Base-by-base conservation (phyloP, 2,888 invertebrate species). In the Mantis religiosa region DNA sequence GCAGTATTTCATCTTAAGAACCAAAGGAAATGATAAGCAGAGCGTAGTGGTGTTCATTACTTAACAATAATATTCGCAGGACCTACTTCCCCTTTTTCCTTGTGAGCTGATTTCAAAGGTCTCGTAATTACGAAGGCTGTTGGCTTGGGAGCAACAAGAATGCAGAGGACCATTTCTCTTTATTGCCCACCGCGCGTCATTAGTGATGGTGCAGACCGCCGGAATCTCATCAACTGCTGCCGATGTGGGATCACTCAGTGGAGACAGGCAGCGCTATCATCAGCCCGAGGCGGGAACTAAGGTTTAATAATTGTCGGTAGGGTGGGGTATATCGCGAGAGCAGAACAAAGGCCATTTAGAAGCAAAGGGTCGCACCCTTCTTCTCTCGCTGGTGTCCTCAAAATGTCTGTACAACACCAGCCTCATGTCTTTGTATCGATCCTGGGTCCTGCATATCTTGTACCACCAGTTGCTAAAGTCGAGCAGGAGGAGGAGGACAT, bases 171-270 rank as follows among this genome's bases (percentile, higher is more conserved):
- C 88, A 88, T 88, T 88, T 84, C 84, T 84, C 84, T 88, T 88
- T 88, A 88, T 88, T 88, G 88, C 88, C 87, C 84, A 47, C 87
- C 84, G 87, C 85, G 83, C 81, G 89, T 89, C 89, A 88, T 89
- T 89, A 89, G 88, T 28, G 89, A 83, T n/a, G 83, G 86, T 82
- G 82, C 82, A 87, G 54, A 87, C 88, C 89, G 85, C 87, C 71
- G 89, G 89, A 88, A 89, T 89, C 89, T 89, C 89, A 89, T 89
- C 89, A 89, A 88, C 28, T 14, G 81, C 30, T 88, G 84, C 83
- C 88, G 88, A 28, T 81, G n/a, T 15, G 85, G 81, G 87, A 87
- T 87, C 87, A 87, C 87, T 87, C 87, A 87, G 82, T 82, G 81
- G 54, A 86, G 85, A 47, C 85, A 85, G 47, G 81, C 86, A 81